These are phyloP conservation scores for Vombatus ursinus DNA, from an alignment of 2,113 vertebrate genomes.

Conservation along the genomic window DNA sequence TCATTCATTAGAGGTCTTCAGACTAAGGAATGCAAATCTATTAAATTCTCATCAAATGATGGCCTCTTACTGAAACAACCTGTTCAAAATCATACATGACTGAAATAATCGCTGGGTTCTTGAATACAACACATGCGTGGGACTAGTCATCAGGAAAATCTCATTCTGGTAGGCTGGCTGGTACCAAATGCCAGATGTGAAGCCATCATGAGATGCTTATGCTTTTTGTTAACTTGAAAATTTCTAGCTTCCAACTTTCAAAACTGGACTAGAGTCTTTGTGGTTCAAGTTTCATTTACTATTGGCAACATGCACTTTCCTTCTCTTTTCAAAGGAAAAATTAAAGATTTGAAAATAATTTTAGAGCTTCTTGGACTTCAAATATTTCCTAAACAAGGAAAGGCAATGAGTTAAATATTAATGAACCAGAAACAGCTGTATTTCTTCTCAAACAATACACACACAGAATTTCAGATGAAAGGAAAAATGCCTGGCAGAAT, in stretches of 20 bases:
- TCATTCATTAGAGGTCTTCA: conserved; percentile 40
- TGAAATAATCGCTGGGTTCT: conserved; percentile 50
- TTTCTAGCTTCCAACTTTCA: conserved; percentile 18
- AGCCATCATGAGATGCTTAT: conserved; percentile 38
- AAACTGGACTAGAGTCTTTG: conserved; percentile 29
- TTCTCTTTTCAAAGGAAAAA: conserved; percentile 47
- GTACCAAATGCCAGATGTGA: conserved; percentile 55
- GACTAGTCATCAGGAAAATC: conserved; percentile 19
- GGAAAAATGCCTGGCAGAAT: conserved; percentile 33
- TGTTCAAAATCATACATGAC: conserved; percentile 66
- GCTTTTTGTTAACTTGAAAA: conserved; percentile 10
- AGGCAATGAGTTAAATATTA: conserved; percentile 58
- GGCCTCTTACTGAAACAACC: conserved; percentile 46
- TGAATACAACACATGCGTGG: conserved; percentile 41
- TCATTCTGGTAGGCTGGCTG: conserved; percentile 37
- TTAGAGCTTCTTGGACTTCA: conserved; percentile 8
- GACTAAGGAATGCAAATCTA: conserved; percentile 38
- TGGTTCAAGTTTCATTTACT: conserved; percentile 57
- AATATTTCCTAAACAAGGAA: conserved; percentile 53
- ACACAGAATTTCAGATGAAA: conserved; percentile 34
- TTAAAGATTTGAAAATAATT: conserved; percentile 59
- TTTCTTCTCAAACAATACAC: conserved; percentile 32
- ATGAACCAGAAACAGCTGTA: conserved; percentile 53
- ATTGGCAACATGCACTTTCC: neutral
- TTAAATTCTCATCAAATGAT: conserved; percentile 21